Evolutionary conservation across 2,888 invertebrate species (phyloP).

Genomic region (Sturmia bella): DNA sequence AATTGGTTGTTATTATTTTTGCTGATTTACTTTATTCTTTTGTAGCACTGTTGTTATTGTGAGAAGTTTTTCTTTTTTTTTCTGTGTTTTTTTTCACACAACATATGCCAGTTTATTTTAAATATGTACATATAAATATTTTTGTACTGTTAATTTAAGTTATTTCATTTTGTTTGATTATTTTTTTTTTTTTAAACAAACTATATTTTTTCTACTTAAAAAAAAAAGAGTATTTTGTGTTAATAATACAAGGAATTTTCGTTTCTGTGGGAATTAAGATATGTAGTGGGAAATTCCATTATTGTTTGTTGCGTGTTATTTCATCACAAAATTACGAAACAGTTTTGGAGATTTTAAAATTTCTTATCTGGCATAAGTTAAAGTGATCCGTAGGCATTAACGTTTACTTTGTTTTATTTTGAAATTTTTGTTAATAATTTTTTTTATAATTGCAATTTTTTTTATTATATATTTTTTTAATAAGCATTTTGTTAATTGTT

Average conservation of each 20-base stretch:
- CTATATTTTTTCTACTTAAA: neutral
- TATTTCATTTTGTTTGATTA: neutral
- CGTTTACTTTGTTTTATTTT: neutral
- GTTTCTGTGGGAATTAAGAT: constrained; percentile 13
- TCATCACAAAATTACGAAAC: constrained; percentile 55
- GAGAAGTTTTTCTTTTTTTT: constrained; percentile 4
- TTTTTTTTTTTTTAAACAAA: neutral
- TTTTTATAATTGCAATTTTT: neutral
- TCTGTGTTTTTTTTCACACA: constrained; percentile 29
- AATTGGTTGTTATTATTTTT: constrained; percentile 51
- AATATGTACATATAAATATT: neutral
- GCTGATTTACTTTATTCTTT: neutral
- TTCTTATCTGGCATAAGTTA: neutral
- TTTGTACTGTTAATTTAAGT: neutral
- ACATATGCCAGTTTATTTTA: constrained; percentile 63
- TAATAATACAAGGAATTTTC: too few species aligned
- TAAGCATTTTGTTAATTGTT: constrained; percentile 23
- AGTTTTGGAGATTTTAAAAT: constrained; percentile 22
- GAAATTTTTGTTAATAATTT: constrained; percentile 6
- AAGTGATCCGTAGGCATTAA: constrained; percentile 2
- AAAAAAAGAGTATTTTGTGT: too few species aligned
- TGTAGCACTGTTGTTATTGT: constrained; percentile 22
- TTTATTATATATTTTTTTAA: constrained; percentile 10
- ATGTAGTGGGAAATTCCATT: constrained; percentile 44
- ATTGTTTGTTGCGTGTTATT: constrained; percentile 36